phyloP scores from a whole-genome alignment of 2,888 invertebrate genomes.

The Periphyllus acericola region DNA sequence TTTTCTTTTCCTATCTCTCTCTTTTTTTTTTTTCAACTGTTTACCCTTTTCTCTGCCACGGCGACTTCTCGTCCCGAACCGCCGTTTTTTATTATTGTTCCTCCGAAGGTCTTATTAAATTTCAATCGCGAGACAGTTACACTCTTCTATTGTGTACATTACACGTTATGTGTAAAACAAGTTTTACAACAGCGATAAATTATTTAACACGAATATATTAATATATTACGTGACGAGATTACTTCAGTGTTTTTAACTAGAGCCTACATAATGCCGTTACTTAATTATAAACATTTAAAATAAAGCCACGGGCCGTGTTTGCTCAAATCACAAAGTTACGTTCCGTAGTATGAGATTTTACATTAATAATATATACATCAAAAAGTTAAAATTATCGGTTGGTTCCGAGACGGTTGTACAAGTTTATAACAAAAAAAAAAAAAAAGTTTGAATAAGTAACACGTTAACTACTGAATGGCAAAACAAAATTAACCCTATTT shows the following conservation, averaged over 20 bases:
- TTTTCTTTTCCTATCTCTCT: not conserved
- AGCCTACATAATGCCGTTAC: not conserved
- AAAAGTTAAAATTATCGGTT: not conserved
- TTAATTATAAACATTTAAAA: not conserved
- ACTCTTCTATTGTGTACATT: no score
- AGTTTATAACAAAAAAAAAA: no score
- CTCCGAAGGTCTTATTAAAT: not conserved
- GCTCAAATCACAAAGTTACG: not conserved
- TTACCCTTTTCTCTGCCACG: not conserved
- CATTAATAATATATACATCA: not conserved
- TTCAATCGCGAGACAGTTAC: not conserved
- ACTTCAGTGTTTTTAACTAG: not conserved
- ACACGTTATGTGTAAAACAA: not conserved
- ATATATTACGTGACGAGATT: not conserved
- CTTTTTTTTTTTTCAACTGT: not conserved
- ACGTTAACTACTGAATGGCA: no score
- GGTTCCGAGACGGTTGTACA: not conserved
- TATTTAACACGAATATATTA: not conserved
- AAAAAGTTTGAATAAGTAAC: no score
- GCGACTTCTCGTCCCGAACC: not conserved
- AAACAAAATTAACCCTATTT: no score
- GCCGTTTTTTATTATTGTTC: not conserved
- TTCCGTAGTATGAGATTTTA: not conserved
- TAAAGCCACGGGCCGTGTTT: not conserved
- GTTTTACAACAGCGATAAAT: not conserved